These are phyloP conservation scores for Acropternis orthonyx DNA, from an alignment of 2,797 vertebrate genomes.

Conservation along the genomic window DNA sequence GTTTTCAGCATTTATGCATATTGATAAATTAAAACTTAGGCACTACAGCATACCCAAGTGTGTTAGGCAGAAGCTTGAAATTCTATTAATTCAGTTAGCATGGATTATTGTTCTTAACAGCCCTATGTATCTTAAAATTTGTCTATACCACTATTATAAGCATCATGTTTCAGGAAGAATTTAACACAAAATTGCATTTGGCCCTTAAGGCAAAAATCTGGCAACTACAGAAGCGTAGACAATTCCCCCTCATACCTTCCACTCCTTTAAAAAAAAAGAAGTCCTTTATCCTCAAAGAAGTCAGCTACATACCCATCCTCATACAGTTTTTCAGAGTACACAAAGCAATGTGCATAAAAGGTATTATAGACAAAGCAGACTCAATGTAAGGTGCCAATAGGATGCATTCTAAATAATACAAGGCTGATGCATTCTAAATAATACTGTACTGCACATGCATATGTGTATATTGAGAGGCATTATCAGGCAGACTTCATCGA, in stretches of 20 bases:
- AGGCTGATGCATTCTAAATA: background rate
- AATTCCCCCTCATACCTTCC: accelerated
- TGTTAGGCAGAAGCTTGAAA: background rate
- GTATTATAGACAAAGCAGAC: background rate
- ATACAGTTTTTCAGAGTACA: background rate
- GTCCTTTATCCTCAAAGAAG: background rate
- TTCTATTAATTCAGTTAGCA: background rate
- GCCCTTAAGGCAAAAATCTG: background rate
- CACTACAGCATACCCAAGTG: background rate
- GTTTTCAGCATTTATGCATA: background rate
- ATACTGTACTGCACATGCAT: background rate
- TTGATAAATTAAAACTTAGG: constrained; percentile 18
- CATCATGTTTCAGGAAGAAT: background rate
- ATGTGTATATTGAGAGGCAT: accelerated
- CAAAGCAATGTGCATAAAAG: background rate
- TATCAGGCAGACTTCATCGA: background rate
- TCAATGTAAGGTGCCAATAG: accelerated
- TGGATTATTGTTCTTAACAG: background rate
- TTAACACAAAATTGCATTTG: background rate
- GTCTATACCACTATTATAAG: background rate
- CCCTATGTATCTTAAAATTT: background rate
- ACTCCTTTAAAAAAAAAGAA: background rate
- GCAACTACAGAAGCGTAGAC: background rate
- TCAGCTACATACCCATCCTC: background rate
- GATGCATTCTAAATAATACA: background rate